phyloP scores from a whole-genome alignment of 2,888 invertebrate species.

The Polietes domitor region DNA sequence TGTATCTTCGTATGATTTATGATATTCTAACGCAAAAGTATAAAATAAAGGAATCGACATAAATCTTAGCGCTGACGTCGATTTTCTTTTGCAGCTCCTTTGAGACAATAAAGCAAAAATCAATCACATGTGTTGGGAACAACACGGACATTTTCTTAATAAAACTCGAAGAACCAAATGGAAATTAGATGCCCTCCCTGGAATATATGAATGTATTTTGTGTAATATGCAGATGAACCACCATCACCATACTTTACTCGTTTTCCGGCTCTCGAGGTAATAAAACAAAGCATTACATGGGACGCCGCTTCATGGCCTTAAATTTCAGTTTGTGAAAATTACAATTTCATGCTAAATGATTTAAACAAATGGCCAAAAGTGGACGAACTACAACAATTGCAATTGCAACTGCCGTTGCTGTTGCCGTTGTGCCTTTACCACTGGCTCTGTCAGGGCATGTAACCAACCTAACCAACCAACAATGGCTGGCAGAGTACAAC shows the following conservation, averaged over 20 bases:
- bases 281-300: not conserved
- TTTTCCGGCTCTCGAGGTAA: not conserved
- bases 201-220: not conserved
- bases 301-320: not conserved
- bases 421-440: too few relatives aligned
- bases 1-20: slow-evolving; percentile 54
- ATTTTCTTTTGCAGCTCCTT: not conserved
- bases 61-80: slow-evolving; percentile 24
- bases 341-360: slow-evolving; percentile 66
- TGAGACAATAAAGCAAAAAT: slow-evolving; percentile 43
- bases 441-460: slow-evolving; percentile 15
- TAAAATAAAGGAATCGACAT: not conserved
- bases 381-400: slow-evolving; percentile 1
- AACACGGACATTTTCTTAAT: slow-evolving; percentile 46
- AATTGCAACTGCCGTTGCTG: slow-evolving; percentile 14
- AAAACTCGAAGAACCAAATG: not conserved
- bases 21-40: slow-evolving; percentile 39
- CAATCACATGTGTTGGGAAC: slow-evolving; percentile 42
- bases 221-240: not conserved
- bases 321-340: slow-evolving; percentile 33
- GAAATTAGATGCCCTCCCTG: slow-evolving; percentile 51
- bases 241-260: not conserved
- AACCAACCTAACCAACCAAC: slow-evolving; percentile 6
- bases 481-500: not conserved
- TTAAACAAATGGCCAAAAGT: slow-evolving; percentile 45